phyloP scores from a whole-genome alignment of 1,140 invertebrate genomes.

The Ctenoplectra terminalis region DNA sequence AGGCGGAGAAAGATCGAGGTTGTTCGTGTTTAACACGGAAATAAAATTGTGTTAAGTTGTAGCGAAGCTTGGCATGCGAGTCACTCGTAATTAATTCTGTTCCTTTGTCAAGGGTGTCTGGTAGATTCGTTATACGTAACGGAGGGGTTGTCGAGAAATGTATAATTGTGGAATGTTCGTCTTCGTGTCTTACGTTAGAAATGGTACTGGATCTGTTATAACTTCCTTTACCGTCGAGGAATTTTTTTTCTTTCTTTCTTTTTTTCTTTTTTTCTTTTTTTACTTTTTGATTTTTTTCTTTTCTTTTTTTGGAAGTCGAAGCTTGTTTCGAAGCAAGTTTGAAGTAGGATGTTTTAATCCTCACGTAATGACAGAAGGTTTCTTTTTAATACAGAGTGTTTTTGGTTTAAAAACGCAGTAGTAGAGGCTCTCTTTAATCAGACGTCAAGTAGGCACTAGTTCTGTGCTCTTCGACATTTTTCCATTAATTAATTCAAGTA shows the following conservation, averaged over 20 bases:
- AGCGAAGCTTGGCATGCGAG: background rate
- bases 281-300: too few relatives aligned
- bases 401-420: background rate
- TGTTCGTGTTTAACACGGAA: background rate
- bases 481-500: conserved; percentile 12
- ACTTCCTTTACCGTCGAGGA: background rate
- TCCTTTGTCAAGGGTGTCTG: background rate
- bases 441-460: background rate
- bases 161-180: background rate
- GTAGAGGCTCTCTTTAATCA: background rate
- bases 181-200: too few relatives aligned
- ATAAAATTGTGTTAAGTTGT: background rate
- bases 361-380: too few relatives aligned
- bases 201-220: background rate
- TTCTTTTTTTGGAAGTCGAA: too few relatives aligned
- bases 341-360: too few relatives aligned
- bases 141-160: background rate
- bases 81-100: background rate
- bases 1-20: background rate
- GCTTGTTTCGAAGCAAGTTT: too few relatives aligned
- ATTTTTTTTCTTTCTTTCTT: too few relatives aligned
- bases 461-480: background rate
- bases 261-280: too few relatives aligned
- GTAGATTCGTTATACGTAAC: background rate
- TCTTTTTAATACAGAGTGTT: too few relatives aligned